Evolutionary conservation across 2,888 invertebrate species (phyloP), one percentile per base, ranked within the genome.

Genomic region (Drosophila anomelani): DNA sequence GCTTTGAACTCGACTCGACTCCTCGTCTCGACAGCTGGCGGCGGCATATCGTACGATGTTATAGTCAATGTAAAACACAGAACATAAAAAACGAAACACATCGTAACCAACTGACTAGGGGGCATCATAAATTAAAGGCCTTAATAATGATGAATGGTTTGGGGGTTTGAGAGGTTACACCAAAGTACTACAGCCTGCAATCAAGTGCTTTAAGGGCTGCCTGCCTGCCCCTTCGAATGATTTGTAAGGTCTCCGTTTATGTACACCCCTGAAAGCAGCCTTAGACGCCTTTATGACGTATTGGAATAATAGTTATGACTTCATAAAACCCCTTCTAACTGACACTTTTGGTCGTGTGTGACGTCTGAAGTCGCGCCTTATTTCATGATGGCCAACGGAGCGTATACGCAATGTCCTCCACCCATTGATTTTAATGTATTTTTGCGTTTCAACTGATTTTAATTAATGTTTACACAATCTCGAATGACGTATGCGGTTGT

Each of bases 11-110:
- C 53, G 20, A 41, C 38, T 61, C 38, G 46, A 47, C 55, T 69
- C 26, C 41, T 36, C 36, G 36, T 23, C 55, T 73, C 77, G 60
- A 44, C 73, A 67, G 78, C 86, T 81, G 85, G 77, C 81, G 79
- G 69, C 75, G 79, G 75, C 75, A 79, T 78, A 79, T 77, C 77
- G 67, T 68, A 63, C 73, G 59, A 74, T 88, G 85, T 87, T 88
- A 86, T 86, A 88, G 85, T 78, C 85, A 75, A 75, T 88, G 85
- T 87, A 85, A 85, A 85, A 85, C 84, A 85, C 76, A 85, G 69
- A 63, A 59, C 86, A 85, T 85, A 88, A 85, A 67, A 67, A 67
- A 46, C 34, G 39, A 36, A 43, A 71, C 43, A 60, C 47, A 55
- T 41, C 81, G 81, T 41, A 58, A 66, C 54, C 76, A 73, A 82